Evolutionary conservation across 1,140 invertebrate species (phyloP).

Genomic region (Drosophila erecta): DNA sequence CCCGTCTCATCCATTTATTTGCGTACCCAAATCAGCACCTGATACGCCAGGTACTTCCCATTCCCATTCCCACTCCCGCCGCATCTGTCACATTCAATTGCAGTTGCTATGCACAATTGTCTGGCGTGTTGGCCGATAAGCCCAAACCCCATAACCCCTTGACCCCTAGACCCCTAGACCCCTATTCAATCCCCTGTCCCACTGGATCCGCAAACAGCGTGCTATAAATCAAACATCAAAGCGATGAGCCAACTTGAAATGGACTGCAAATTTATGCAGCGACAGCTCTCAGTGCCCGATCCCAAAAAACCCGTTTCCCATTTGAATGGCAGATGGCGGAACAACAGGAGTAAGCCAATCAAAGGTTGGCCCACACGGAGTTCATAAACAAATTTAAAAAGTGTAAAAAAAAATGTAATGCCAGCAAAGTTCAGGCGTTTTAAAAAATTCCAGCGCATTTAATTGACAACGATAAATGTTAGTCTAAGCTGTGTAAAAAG

Average conservation of each 20-base stretch:
- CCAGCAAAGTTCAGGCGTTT: neutral
- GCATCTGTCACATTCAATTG: constrained; percentile 32
- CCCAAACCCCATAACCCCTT: neutral
- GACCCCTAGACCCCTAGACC: neutral
- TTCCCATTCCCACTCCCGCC: neutral
- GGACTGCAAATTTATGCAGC: constrained; percentile 62
- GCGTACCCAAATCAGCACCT: constrained; percentile 35
- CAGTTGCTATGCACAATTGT: constrained; percentile 43
- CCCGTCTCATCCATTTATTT: constrained; percentile 26
- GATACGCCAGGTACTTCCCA: neutral
- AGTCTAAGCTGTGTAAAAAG: neutral
- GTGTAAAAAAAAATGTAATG: neutral
- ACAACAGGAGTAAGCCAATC: neutral
- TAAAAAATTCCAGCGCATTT: too few relatives aligned
- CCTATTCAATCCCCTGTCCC: neutral
- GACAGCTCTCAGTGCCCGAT: constrained; percentile 34
- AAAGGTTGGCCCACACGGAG: neutral
- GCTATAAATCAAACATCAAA: constrained; percentile 69
- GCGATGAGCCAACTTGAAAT: constrained; percentile 48
- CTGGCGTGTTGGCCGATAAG: constrained; percentile 27
- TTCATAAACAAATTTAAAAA: neutral
- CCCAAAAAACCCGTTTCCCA: constrained; percentile 27
- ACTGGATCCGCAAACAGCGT: neutral
- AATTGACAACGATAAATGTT: neutral
- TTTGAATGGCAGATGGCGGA: constrained; percentile 31